Percentiles rank a stretch among this genome's conserved stretches.
Conservation (phyloP, 2,797 vertebrate species). For the Cygnus olor region DNA sequence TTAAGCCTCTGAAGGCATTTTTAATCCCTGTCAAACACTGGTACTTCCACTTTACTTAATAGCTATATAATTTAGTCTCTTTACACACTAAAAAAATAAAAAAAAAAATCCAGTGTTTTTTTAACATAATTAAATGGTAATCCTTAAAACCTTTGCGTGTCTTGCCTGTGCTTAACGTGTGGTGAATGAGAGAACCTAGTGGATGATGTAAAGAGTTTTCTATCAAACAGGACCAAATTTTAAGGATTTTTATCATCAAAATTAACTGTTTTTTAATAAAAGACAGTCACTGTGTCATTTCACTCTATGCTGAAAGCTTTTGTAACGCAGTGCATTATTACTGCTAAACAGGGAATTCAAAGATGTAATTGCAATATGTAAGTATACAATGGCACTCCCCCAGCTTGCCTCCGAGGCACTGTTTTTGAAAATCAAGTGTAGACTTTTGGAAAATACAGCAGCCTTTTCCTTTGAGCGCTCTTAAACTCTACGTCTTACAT, state of each 20-base stretch:
- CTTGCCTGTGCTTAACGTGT: background rate
- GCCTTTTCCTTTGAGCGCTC: background rate
- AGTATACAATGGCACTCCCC: background rate
- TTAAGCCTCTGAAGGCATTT: constrained; percentile 1
- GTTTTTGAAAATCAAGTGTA: background rate
- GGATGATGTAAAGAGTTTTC: background rate
- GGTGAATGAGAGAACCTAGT: background rate
- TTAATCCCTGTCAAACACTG: background rate
- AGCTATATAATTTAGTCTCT: background rate
- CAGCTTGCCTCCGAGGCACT: background rate
- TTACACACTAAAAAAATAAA: background rate
- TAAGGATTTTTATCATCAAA: background rate
- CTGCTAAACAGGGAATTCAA: background rate
- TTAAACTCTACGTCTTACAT: background rate
- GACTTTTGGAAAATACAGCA: background rate
- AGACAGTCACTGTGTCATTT: background rate
- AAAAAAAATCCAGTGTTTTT: background rate
- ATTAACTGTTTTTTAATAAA: background rate
- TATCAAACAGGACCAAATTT: background rate
- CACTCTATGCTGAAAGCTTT: background rate
- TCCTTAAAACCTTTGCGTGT: background rate
- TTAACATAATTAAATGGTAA: background rate
- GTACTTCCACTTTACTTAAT: background rate
- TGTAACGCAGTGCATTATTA: background rate
- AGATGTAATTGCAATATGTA: background rate